Percentiles rank a stretch among this genome's conserved stretches.
phyloP scores from a whole-genome alignment of 2,888 invertebrate genomes.

The Gastracanthus pulcherrimus region DNA sequence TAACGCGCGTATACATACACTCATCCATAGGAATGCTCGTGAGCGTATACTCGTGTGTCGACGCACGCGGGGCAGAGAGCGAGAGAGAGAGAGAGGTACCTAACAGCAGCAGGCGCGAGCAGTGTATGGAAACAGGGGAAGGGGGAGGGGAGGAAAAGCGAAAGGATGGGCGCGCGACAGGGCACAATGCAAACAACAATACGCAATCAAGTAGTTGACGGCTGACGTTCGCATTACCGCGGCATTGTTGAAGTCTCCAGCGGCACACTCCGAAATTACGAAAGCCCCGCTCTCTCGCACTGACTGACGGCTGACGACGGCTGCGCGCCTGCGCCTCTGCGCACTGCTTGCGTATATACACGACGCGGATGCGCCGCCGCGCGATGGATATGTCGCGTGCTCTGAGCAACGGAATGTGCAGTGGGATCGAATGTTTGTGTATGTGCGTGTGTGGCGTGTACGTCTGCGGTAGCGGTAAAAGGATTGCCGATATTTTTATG shows the following conservation, averaged over 20 bases:
- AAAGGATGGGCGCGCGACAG: neutral
- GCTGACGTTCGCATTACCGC: constrained; percentile 71
- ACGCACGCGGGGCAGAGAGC: neutral
- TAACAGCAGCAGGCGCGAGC: too few relatives aligned
- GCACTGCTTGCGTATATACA: neutral
- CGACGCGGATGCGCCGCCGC: neutral
- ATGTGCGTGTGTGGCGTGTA: too few relatives aligned
- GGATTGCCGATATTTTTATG: too few relatives aligned
- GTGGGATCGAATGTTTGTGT: too few relatives aligned
- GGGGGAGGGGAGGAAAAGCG: neutral
- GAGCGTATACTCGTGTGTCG: neutral
- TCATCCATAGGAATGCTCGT: neutral
- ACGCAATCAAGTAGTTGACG: constrained; percentile 74
- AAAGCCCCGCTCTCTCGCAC: constrained; percentile 47
- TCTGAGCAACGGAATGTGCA: too few relatives aligned
- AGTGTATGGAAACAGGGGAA: neutral
- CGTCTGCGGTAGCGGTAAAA: too few relatives aligned
- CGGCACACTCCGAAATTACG: constrained; percentile 67
- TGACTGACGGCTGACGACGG: constrained; percentile 52
- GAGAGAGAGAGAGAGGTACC: constrained; percentile 28
- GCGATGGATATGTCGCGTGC: constrained; percentile 4
- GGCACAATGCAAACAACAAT: constrained; percentile 72
- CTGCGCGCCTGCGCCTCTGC: neutral
- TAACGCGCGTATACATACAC: neutral
- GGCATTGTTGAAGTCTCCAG: constrained; percentile 70